Evolutionary conservation across 2,113 vertebrate species (phyloP), one percentile per base, ranked within the genome.

Genomic region (Strix aluco): DNA sequence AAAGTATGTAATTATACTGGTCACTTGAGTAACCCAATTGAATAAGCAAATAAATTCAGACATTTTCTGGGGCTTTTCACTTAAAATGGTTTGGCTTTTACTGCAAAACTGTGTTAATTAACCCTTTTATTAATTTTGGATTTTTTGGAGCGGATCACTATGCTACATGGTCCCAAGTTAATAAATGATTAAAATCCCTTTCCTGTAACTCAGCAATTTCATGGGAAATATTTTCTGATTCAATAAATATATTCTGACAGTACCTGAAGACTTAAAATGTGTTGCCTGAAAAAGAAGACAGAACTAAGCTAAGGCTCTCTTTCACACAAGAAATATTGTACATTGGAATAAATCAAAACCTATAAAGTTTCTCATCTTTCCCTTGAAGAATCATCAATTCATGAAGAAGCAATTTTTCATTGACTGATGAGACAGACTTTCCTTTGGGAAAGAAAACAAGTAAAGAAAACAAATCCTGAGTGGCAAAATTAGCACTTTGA

Each of bases 401-500:
- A 34, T 30, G 23, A 92, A 49, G 36, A 72, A 77, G 25, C 20
- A 19, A 22, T 70, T 80, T 21, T 70, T 86, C 67, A 29, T 6
- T 77, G 30, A 62, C 38, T 87, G 52, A 58, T 55, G 49, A 61
- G 67, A 13, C 17, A 55, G 54, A 29, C 54, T 66, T 93, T 65
- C 44, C n/a, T 63, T 66, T 77, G 46, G 36, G 63, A 93, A 87
- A 44, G 78, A 47, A 86, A 79, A n/a, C 27, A 83, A 81, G 38
- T 32, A 47, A 86, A 84, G 51, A 40, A 88, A 90, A 46, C 16
- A 57, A 91, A 51, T 23, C 4, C 11, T 4, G 29, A 86, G 47
- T 25, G n/a, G 44, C 66, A 86, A 42, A 80, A 80, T 16, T 3
- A 73, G 15, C 3, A 5, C 34, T 73, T 32, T 0, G 0, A 15